Percentiles rank a stretch among this genome's conserved stretches.
Conservation (phyloP, 2,888 invertebrate genomes). For the Drosophila falleni region DNA sequence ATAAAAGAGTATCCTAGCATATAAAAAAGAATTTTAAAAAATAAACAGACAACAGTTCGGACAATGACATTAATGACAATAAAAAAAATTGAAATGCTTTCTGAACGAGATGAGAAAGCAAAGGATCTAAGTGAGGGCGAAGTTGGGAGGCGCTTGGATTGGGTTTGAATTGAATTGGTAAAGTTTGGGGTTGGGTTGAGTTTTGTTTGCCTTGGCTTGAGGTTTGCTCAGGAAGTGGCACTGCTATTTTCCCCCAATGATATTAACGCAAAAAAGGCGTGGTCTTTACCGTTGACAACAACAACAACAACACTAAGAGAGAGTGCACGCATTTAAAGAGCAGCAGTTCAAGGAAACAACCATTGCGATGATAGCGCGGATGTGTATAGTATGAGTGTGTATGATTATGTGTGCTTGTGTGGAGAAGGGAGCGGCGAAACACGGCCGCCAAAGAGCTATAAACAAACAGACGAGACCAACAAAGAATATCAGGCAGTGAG, state of each 20-base stretch:
- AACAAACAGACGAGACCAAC: constrained; percentile 64
- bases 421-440: constrained; percentile 18
- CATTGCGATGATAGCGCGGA: constrained; percentile 2
- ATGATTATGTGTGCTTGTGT: too few species aligned
- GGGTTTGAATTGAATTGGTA: constrained; percentile 29
- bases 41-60: constrained; percentile 44
- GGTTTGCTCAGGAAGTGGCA: constrained; percentile 31
- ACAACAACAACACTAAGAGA: constrained; percentile 52
- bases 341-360: constrained; percentile 25
- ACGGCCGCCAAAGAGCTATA: constrained; percentile 65
- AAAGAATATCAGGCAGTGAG: constrained; percentile 26
- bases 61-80: constrained; percentile 31
- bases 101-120: background rate
- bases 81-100: constrained; percentile 31
- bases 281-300: constrained; percentile 73
- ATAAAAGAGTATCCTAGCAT: constrained; percentile 21
- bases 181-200: constrained; percentile 26
- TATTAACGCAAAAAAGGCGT: constrained; percentile 84
- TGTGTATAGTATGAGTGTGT: background rate
- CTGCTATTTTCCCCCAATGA: constrained; percentile 57
- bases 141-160: constrained; percentile 40
- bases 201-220: constrained; percentile 20
- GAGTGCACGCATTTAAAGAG: constrained; percentile 49
- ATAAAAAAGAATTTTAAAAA: constrained; percentile 54
- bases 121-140: background rate